Evolutionary conservation across 2,888 invertebrate genomes (phyloP), one percentile per base, ranked within the genome.

Genomic region (Diachrysia chrysitis): DNA sequence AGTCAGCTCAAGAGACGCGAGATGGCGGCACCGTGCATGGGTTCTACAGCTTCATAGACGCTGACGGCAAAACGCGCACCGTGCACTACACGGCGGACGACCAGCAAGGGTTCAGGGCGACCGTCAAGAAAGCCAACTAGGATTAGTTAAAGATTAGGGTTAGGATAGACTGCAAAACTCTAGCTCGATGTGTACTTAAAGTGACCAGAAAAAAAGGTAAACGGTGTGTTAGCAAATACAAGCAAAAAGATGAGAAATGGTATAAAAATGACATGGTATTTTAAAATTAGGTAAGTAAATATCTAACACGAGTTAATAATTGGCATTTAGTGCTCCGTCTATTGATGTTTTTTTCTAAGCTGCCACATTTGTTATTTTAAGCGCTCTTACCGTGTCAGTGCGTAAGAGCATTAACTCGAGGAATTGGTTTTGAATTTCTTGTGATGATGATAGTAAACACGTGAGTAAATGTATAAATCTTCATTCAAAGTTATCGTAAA

Each of bases 71-170:
- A 58, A 89, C 86, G 29, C 86, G 92, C 29, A 91, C 90, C 0
- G 93, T 95, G 1, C 90, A 88, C 69, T 95, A 95, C 88, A 89
- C 89, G 0, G 90, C 91, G 0, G 90, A 92, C 48, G 92, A 92
- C 59, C 69, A 75, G 16, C 76, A 69, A 0, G 93, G 93, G 48
- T 92, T 92, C 84, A 70, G 83, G 0, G 92, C 92, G 0, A 79
- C 78, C 1, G 90, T 92, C 4, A 80, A 89, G 54, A 80, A 88
- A 19, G 79, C 29, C 10, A 9, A 48, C 35, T 76, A 79, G 58
- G 4, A n/a, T 16, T 32, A 53, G 4, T 37, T 6, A 21, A 60
- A 29, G 4, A 16, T 51, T 32, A 56, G n/a, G 4, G n/a, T 25
- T n/a, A 19, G 42, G 17, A 25, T 73, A 61, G 51, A 61, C 60